Percentiles rank a stretch among this genome's conserved stretches.
Conservation (phyloP, 2,113 vertebrate species). For the Otocyon megalotis region DNA sequence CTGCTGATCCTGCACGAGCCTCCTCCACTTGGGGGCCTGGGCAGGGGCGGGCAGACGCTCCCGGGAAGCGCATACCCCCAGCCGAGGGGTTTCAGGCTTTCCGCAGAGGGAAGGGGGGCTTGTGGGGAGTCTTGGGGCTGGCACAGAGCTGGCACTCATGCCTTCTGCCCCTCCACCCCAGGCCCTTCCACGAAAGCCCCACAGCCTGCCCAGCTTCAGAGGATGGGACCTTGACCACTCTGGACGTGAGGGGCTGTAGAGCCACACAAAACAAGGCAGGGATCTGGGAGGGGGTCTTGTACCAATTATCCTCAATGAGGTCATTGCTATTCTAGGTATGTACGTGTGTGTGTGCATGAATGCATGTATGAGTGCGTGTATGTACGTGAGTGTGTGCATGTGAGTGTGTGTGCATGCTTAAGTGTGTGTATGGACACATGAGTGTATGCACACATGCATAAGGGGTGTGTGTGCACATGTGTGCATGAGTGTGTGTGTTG, state of each 20-base stretch:
- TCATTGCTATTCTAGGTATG: accelerated
- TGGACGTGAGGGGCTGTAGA: background rate
- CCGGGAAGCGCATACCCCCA: accelerated
- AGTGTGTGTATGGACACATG: accelerated
- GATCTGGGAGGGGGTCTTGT: no score
- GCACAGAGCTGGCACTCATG: background rate
- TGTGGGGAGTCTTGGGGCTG: background rate
- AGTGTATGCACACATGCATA: background rate
- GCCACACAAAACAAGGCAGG: background rate
- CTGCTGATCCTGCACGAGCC: accelerated
- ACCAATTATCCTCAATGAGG: accelerated
- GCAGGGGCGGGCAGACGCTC: background rate
- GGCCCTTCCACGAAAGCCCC: no score
- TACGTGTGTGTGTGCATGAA: accelerated
- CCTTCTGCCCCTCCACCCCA: accelerated
- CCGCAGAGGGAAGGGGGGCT: background rate
- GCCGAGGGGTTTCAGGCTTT: accelerated
- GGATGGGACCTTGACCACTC: accelerated
- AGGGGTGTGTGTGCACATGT: background rate
- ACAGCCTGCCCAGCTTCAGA: background rate
- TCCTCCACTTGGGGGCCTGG: accelerated
- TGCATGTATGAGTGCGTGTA: background rate
- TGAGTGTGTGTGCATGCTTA: background rate
- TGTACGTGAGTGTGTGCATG: background rate
- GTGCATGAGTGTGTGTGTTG: no score